Evolutionary conservation across 2,888 invertebrate species (phyloP), one percentile per base, ranked within the genome.

Genomic region (Prosapia bicincta): DNA sequence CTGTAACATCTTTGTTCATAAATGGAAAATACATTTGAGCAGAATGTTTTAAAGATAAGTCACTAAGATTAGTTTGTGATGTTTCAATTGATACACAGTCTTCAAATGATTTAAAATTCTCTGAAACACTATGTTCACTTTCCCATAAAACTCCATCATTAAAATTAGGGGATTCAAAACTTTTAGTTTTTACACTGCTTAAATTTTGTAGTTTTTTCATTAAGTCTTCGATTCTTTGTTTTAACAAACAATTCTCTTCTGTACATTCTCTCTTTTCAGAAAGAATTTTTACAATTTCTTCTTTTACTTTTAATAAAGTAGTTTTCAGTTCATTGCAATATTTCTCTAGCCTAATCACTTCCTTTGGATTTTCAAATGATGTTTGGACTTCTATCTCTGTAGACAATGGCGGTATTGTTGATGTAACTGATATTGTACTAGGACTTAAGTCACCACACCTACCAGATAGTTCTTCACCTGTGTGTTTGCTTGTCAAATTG

Each of bases 241-340:
- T 76, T 28, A 76, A 66, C 24, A 26, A 66, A 25, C 43, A 83
- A 67, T 83, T 83, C 54, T 86, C 85, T 38, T 83, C 80, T 2
- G 81, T 82, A 72, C 83, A 82, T n/a, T 81, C 80, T 77, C 81
- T 81, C 76, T 82, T 82, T 74, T 83, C 83, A 0, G 81, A 81
- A 5, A 83, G 77, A 26, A 83, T 81, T 72, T 81, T 82, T 10
- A 82, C 81, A 54, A 84, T 82, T 74, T 83, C 82, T 28, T 80
- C 79, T 76, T 83, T 82, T 13, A 83, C 81, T 38, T 79, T 75
- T 72, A 81, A 82, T 73, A 83, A 79, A 65, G 82, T 81, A 9
- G 78, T 79, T 76, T 81, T 80, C 69, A 83, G 76, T 26, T 82
- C 80, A 71, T 79, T 79, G 72, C 82, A 82, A 43, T 82, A 80